Percentiles rank a stretch among this genome's conserved stretches.
Conservation (phyloP, 2,113 vertebrate species). For the Prionailurus viverrinus region DNA sequence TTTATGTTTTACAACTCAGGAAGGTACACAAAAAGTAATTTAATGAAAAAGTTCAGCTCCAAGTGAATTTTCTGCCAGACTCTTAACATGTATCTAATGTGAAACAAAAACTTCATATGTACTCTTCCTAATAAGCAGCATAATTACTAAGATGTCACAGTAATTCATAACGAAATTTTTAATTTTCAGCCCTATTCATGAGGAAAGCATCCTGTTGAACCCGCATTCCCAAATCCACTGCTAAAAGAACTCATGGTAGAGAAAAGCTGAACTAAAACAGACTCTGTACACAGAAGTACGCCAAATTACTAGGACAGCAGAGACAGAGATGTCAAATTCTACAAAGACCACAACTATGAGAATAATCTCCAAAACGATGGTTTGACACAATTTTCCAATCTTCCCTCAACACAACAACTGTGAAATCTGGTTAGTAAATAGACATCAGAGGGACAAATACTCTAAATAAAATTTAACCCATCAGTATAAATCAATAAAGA, state of each 20-base stretch:
- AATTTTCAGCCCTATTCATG: neutral
- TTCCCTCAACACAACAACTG: neutral
- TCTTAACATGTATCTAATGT: neutral
- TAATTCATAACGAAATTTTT: neutral
- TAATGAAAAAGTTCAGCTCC: neutral
- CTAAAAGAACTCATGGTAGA: neutral
- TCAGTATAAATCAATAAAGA: neutral
- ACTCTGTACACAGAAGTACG: neutral
- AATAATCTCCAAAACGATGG: neutral
- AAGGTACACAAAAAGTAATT: neutral
- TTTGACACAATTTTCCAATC: neutral
- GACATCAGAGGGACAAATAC: neutral
- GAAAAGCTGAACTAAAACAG: neutral
- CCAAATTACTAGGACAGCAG: neutral
- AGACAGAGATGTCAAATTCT: neutral
- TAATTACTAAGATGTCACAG: neutral
- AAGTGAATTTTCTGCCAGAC: neutral
- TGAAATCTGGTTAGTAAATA: neutral
- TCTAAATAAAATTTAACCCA: neutral
- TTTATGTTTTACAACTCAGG: conserved; percentile 26
- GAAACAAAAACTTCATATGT: neutral
- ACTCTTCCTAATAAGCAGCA: neutral
- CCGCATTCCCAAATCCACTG: neutral
- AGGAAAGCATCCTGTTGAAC: neutral
- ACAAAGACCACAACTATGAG: neutral